Base-by-base conservation (phyloP, 2,888 invertebrate species). In the Callyntrura sp. region DNA sequence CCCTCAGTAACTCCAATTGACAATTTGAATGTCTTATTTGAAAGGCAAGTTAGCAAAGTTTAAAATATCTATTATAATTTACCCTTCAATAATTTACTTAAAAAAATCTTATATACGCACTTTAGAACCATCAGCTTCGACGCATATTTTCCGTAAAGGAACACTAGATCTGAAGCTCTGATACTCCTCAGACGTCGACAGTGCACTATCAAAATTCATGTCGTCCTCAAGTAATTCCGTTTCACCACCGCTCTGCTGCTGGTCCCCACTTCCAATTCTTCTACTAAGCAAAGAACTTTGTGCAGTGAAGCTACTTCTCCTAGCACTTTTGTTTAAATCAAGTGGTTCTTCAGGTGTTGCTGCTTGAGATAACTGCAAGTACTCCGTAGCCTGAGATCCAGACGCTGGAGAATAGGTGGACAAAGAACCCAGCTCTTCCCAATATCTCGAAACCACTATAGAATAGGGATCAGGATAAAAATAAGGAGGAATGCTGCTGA, bases 51-150 rank as follows among this genome's bases (percentile, higher is more conserved):
- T n/a, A n/a, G n/a, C n/a, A n/a, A n/a, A n/a, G n/a, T n/a, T n/a
- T n/a, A n/a, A n/a, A n/a, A n/a, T n/a, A n/a, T n/a, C n/a, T n/a
- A n/a, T n/a, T n/a, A n/a, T n/a, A n/a, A n/a, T n/a, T n/a, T n/a
- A n/a, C n/a, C n/a, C n/a, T n/a, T 79, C 23, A 51, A 12, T 14
- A n/a, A 57, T n/a, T 12, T 9, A 28, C 4, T n/a, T n/a, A 9
- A 12, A 57, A n/a, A 35, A 9, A 23, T 4, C 9, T 14, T n/a
- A 70, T n/a, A 0, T 9, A 73, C 62, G 11, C 14, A 97, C 97
- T 96, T 97, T 97, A 79, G 96, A 95, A 85, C 96, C 96, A 94
- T 97, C 97, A 65, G 96, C 96, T 94, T 98, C 98, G 45, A 98
- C 97, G 79, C 97, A 96, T 90, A 97, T 96, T 95, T 96, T 97